Evolutionary conservation across 2,113 vertebrate genomes (phyloP), one percentile per base, ranked within the genome.

Genomic region (Pseudolaguvia tuberculata): DNA sequence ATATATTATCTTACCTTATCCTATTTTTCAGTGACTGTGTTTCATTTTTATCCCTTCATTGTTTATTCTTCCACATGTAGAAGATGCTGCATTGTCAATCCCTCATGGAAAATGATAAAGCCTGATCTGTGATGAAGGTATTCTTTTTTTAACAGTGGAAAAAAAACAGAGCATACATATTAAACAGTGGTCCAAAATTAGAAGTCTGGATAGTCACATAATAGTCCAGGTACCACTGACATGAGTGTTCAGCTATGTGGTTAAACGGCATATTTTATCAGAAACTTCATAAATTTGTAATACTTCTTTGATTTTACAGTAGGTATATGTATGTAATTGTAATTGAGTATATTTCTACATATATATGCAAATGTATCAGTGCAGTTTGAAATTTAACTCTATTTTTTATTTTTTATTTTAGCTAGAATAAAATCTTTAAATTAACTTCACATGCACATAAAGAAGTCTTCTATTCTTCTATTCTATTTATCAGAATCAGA

Each of bases 41-140:
- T 23, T n/a, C 23, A 21, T 39, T 73, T 11, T 45, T 61, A 51
- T 70, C 71, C 66, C 39, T 35, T 47, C 50, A 68, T 10, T 76
- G 69, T 58, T 29, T 63, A 8, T 55, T 77, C 35, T 72, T 73
- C 73, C 47, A 55, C 48, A 10, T n/a, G 35, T 10, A 53, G 59
- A 63, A 59, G 48, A 53, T 20, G 57, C 27, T 25, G 61, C 21
- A 39, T 70, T 63, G 50, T 47, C 31, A 45, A 18, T 20, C 27
- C 57, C 56, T 77, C 77, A 77, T 74, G 77, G 80, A 79, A 79
- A 73, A 66, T n/a, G 73, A 76, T 77, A 80, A 77, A 51, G 47
- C 3, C 5, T 15, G 67, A 73, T 59, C 71, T 72, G 48, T 50
- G 73, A 53, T 39, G 7, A 58, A 63, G 55, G 51, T 35, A 52